A percentile compares a stretch with the other conserved stretches of the same genome.
Evolutionary conservation across 1,140 invertebrate species (phyloP).

Genomic region (Neocloeon triangulifer): DNA sequence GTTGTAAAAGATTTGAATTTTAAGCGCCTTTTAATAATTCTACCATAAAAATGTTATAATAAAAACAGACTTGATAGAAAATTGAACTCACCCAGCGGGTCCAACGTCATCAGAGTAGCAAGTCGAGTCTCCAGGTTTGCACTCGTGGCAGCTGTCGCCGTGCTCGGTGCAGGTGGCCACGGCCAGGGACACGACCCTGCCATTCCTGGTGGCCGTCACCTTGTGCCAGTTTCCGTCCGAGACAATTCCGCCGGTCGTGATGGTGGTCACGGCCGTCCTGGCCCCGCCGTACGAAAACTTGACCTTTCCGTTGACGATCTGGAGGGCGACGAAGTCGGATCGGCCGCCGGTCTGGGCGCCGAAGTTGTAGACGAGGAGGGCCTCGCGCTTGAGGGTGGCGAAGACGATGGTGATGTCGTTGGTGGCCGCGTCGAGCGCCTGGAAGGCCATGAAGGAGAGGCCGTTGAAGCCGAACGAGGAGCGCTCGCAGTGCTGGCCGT

Average conservation of each 20-base stretch:
- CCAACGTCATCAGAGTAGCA: constrained; percentile 70
- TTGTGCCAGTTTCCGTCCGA: constrained; percentile 79
- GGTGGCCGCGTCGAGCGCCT: constrained; percentile 56
- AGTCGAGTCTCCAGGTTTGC: constrained; percentile 46
- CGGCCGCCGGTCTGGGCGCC: constrained; percentile 62
- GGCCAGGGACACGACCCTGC: constrained; percentile 60
- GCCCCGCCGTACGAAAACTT: constrained; percentile 77
- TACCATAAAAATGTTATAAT: too few species aligned
- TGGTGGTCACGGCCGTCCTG: constrained; percentile 57
- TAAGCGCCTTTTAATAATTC: too few species aligned
- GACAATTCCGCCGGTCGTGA: constrained; percentile 38
- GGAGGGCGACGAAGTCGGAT: constrained; percentile 80
- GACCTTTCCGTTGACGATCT: constrained; percentile 58
- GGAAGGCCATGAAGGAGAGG: constrained; percentile 73
- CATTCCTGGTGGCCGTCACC: constrained; percentile 72
- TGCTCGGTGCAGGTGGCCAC: constrained; percentile 58
- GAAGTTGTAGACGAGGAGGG: constrained; percentile 74
- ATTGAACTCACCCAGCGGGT: constrained; percentile 44
- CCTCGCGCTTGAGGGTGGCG: constrained; percentile 67
- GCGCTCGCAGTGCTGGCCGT: constrained; percentile 73
- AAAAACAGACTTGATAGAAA: too few species aligned
- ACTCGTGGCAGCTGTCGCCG: constrained; percentile 67
- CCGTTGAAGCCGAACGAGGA: constrained; percentile 73
- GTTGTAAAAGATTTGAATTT: too few species aligned
- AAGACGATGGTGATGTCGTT: constrained; percentile 82